phyloP scores from a whole-genome alignment of 2,797 vertebrate species.

The Nannoperca obscura region DNA sequence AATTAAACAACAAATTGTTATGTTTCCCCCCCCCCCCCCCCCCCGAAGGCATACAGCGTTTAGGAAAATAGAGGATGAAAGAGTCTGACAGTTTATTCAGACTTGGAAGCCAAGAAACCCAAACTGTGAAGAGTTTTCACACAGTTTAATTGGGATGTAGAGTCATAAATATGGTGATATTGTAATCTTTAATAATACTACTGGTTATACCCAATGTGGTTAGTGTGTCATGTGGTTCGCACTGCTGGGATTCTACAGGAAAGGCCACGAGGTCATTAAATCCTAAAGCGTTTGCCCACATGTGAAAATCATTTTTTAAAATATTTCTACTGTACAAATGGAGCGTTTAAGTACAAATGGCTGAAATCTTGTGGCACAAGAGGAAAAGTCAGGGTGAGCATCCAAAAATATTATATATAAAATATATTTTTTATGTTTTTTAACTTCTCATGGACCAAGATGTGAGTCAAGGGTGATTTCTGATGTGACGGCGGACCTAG shows the following conservation, averaged over 20 bases:
- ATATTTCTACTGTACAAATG: constrained; percentile 1
- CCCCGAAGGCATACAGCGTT: neutral
- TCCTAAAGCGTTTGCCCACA: neutral
- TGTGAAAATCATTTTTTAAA: too few species aligned
- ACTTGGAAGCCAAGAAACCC: neutral
- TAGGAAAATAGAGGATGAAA: constrained; percentile 8
- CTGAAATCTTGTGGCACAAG: neutral
- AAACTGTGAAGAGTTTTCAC: neutral
- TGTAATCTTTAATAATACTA: neutral
- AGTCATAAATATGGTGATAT: neutral
- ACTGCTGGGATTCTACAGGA: neutral
- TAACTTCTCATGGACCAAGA: neutral
- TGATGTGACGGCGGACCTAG: neutral
- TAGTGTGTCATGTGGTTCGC: neutral
- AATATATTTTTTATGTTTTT: too few species aligned
- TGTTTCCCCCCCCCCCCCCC: too few species aligned
- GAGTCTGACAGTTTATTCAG: neutral
- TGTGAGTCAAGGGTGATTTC: neutral
- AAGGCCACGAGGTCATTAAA: neutral
- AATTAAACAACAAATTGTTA: too few species aligned
- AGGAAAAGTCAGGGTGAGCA: neutral
- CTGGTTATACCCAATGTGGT: neutral
- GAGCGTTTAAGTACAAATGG: neutral
- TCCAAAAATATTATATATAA: neutral
- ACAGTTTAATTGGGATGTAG: neutral